These are phyloP conservation scores for Eupithecia subumbrata DNA, from an alignment of 2,888 invertebrate genomes.

Conservation along the genomic window DNA sequence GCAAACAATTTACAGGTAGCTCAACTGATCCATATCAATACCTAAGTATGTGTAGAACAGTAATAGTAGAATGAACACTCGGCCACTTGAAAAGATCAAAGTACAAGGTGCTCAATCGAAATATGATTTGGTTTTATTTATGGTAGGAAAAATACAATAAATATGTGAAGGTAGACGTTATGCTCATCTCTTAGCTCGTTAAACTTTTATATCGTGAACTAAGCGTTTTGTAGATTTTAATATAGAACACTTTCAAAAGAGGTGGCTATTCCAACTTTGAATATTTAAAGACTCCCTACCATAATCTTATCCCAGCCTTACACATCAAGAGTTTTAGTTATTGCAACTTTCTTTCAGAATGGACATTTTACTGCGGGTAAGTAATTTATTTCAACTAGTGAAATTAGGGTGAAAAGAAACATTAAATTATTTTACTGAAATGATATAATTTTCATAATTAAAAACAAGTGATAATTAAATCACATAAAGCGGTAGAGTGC, in stretches of 20 bases:
- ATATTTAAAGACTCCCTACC: neutral
- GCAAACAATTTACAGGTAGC: no score
- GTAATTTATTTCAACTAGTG: neutral
- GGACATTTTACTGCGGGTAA: neutral
- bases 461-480: neutral
- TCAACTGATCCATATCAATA: no score
- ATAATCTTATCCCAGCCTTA: neutral
- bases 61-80: no score
- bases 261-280: neutral
- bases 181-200: neutral
- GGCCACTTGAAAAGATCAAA: no score
- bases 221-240: neutral
- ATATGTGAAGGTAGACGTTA: neutral
- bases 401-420: neutral
- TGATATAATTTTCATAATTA: neutral
- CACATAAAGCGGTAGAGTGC: neutral
- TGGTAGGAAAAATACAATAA: neutral
- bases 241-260: neutral
- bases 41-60: no score
- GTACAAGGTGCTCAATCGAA: no score
- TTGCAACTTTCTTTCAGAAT: neutral
- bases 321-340: neutral
- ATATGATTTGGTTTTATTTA: no score
- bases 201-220: neutral
- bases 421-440: neutral